Evolutionary conservation across 2,113 vertebrate genomes (phyloP), one percentile per base, ranked within the genome.

Genomic region (Coturnix japonica): DNA sequence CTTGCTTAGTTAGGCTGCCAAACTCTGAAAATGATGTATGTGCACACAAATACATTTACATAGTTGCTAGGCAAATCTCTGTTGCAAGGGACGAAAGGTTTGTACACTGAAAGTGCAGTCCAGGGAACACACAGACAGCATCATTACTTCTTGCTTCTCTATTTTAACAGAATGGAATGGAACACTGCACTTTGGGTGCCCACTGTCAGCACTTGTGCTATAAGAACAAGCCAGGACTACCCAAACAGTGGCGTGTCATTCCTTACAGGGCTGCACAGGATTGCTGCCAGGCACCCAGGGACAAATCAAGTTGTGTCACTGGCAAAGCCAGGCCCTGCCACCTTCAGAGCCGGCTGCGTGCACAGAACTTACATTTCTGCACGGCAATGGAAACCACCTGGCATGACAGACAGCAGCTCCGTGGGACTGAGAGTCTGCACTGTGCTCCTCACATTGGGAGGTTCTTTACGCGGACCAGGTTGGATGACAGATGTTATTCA

Each of bases 181-280:
- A 44, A 23, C 22, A 6, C 30, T 0, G 1, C 0, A 2, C 8
- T 18, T 0, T 11, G 65, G 39, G 10, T 13, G 43, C 33, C 2
- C 35, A 2, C 26, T 19, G 4, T 5, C 71, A 53, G 33, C 72
- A 28, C 1, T 35, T 37, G 8, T 2, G 39, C 79, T 51, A 1
- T 0, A 35, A 53, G 21, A n/a, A 0, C 19, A 5, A 41, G 60
- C 16, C 63, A 35, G 81, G 31, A 7, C 6, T 5, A 1, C 31
- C 31, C 80, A 4, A 47, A 2, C 53, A 51, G 57, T 1, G 43
- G 47, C 8, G 1, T 0, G 20, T 19, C 28, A 13, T 2, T 59
- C 44, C 76, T 1, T 3, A 20, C 79, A 31, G 77, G 70, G 7
- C 8, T 10, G 25, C 37, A 1, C 4, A n/a, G 37, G 63, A 35